Evolutionary conservation across 2,797 vertebrate genomes (phyloP).

Genomic region (Moxostoma hubbsi): DNA sequence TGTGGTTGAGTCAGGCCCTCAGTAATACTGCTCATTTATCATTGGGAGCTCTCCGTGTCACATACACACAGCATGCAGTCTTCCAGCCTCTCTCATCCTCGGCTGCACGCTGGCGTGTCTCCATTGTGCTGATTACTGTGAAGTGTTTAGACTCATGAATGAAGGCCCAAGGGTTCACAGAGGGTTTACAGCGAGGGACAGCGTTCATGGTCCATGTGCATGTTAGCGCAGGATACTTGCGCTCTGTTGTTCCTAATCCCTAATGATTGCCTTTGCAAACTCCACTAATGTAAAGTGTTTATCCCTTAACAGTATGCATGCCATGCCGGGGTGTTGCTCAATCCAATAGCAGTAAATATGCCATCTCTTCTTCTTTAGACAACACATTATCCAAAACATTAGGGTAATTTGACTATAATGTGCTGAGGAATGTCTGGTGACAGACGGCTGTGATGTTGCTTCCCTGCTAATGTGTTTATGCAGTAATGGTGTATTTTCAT

Average conservation of each 20-base stretch:
- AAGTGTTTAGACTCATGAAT: constrained; percentile 29
- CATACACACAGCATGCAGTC: background rate
- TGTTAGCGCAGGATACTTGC: too few relatives aligned
- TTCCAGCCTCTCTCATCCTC: background rate
- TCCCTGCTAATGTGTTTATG: constrained; percentile 43
- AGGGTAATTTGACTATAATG: constrained; percentile 11
- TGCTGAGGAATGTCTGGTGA: constrained; percentile 29
- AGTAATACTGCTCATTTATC: constrained; percentile 7
- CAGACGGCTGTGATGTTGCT: constrained; percentile 21
- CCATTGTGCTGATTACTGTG: constrained; percentile 28
- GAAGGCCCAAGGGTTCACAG: background rate
- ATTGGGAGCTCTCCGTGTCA: background rate
- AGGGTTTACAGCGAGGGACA: background rate
- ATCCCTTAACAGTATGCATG: background rate
- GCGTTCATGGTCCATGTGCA: too few relatives aligned
- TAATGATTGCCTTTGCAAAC: too few relatives aligned
- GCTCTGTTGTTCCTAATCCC: too few relatives aligned
- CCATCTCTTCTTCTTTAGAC: background rate
- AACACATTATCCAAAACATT: background rate
- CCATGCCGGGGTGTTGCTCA: too few relatives aligned
- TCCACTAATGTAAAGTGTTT: background rate
- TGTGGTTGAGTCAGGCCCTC: background rate
- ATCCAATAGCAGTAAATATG: background rate
- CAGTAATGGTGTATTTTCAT: constrained; percentile 44
- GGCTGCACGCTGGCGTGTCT: constrained; percentile 17